Evolutionary conservation across 2,888 invertebrate genomes (phyloP).

Genomic region (Polymixis lichenea): DNA sequence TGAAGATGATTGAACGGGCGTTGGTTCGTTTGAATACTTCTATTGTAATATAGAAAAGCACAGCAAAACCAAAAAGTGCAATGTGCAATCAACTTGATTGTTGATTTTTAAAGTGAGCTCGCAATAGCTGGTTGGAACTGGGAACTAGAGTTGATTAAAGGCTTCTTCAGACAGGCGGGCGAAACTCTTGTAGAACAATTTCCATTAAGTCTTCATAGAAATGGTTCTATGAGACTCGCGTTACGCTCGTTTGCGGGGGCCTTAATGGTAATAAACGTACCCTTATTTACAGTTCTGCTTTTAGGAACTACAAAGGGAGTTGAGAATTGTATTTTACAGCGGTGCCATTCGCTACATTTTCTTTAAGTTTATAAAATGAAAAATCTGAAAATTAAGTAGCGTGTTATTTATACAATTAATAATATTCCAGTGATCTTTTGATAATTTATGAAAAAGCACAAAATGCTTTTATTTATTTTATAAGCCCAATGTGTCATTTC

Average conservation of each 20-base stretch:
- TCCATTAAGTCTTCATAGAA: too few relatives aligned
- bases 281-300: background rate
- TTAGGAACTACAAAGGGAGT: background rate
- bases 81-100: background rate
- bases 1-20: slow-evolving; percentile 18
- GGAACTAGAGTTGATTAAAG: too few relatives aligned
- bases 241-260: too few relatives aligned
- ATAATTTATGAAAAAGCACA: background rate
- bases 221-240: too few relatives aligned
- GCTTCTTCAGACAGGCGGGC: too few relatives aligned
- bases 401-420: background rate
- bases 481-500: slow-evolving; percentile 8
- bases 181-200: too few relatives aligned
- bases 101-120: background rate
- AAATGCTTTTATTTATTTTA: slow-evolving; percentile 11
- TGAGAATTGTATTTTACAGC: background rate
- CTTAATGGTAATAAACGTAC: background rate
- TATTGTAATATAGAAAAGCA: slow-evolving; percentile 5
- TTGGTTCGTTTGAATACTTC: background rate
- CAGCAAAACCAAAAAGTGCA: slow-evolving; percentile 11
- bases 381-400: background rate
- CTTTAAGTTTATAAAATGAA: background rate
- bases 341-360: slow-evolving; percentile 1
- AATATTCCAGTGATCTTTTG: slow-evolving; percentile 18
- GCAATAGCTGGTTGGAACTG: background rate